Conservation (phyloP, 2,113 vertebrate genomes). For the Copsychus sechellarum region DNA sequence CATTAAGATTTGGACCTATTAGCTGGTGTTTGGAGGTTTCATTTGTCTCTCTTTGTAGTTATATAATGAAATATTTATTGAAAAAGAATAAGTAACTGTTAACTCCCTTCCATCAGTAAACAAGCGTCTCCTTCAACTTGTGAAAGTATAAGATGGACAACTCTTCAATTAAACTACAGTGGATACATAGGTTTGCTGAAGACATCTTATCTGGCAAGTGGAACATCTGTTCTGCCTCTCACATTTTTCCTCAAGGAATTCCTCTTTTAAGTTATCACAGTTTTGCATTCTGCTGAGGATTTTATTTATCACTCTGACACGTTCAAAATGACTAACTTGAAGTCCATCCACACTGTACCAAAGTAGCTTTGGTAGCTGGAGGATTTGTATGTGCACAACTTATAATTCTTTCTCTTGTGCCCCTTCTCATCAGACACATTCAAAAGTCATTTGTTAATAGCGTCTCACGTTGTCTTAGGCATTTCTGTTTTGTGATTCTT, state of each 20-base stretch:
- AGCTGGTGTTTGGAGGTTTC: conserved; percentile 20
- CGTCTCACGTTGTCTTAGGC: background rate
- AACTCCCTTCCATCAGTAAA: conserved; percentile 31
- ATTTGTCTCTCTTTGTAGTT: conserved; percentile 16
- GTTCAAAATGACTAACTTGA: background rate
- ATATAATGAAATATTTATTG: conserved; percentile 60
- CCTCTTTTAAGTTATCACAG: background rate
- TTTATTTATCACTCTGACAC: conserved; percentile 7
- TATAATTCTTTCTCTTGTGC: background rate
- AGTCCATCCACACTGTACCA: background rate
- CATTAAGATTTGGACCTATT: conserved; percentile 49
- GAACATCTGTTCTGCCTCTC: conserved; percentile 30
- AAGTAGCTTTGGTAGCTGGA: background rate
- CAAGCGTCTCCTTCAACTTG: background rate
- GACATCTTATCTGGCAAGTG: background rate
- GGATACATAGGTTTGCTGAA: conserved; percentile 1
- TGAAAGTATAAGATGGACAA: background rate
- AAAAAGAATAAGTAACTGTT: background rate
- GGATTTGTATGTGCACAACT: background rate
- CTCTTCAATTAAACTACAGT: background rate
- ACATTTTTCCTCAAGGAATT: conserved; percentile 52
- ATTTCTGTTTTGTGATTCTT: background rate
- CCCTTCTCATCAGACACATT: background rate
- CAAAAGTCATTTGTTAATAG: background rate
- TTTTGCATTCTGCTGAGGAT: conserved; percentile 1